Base-by-base conservation (phyloP, 2,888 invertebrate genomes). In the Podotricha telesiphe region DNA sequence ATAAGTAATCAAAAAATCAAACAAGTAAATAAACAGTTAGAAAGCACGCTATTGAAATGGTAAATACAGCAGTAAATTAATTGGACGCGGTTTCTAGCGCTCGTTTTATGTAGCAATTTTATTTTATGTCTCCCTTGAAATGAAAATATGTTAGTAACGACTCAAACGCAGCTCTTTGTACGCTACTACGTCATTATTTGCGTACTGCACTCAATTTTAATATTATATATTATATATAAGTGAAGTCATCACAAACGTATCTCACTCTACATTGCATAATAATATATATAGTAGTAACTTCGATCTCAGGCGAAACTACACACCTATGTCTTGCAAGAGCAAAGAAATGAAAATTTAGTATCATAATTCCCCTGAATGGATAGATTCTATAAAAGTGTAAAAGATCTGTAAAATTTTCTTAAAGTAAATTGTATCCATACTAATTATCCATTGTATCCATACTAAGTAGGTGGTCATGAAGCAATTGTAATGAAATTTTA, bases 61-160 rank as follows among this genome's bases (percentile, higher is more conserved):
- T 59, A 42, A 62, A 48, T 62, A 62, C 28, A 50, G 47, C 37
- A 45, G 47, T 56, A 56, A 56, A 65, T 65, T 55, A 65, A 65
- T 65, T 65, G 56, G 47, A 65, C 55, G 65, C 56, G 47, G 65
- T 47, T n/a, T 15, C n/a, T 11, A 51, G n/a, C 51, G n/a, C 56
- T n/a, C 65, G n/a, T 37, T 55, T 56, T 56, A 65, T 56, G 19
- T 20, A 47, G 65, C 47, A 20, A 65, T 56, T 65, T 65, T 53
- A 20, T 56, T 65, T 55, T 50, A 62, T 37, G 48, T 62, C 13
- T 62, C 48, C 34, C 19, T n/a, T 50, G 48, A 62, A 62, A 62
- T 62, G 62, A 62, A 62, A 62, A 62, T 62, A 62, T 62, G 62
- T 62, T 50, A 19, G 62, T 48, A 62, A 48, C 62, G 59, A 59